Percentiles rank a stretch among this genome's conserved stretches.
phyloP scores from a whole-genome alignment of 2,888 invertebrate species.

The Apamea anceps region DNA sequence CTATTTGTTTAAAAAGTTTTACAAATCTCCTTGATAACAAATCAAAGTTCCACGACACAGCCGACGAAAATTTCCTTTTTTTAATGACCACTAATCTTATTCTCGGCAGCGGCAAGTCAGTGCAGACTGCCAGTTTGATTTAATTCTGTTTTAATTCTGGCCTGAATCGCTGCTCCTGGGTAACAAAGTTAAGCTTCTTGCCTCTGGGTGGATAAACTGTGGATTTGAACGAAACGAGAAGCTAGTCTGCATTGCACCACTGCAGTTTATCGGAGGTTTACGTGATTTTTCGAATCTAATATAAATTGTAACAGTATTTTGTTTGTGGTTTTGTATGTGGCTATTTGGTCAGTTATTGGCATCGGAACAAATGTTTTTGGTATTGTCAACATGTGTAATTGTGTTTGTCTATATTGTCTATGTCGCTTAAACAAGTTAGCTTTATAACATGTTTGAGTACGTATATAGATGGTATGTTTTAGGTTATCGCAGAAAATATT shows the following conservation, averaged over 20 bases:
- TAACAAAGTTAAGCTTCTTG: conserved; percentile 72
- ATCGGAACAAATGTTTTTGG: conserved; percentile 29
- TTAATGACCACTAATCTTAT: conserved; percentile 54
- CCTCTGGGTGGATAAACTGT: conserved; percentile 64
- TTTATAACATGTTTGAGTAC: background rate
- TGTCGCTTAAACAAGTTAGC: background rate
- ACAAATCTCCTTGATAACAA: background rate
- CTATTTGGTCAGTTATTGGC: conserved; percentile 42
- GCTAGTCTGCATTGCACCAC: conserved; percentile 67
- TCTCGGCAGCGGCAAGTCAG: conserved; percentile 52
- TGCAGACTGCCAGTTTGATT: conserved; percentile 65
- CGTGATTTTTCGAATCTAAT: conserved; percentile 59
- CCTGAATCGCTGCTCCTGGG: conserved; percentile 61
- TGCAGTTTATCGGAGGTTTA: conserved; percentile 56
- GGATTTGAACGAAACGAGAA: conserved; percentile 60
- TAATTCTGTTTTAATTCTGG: conserved; percentile 69
- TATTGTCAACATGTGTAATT: conserved; percentile 29
- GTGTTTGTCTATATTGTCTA: background rate
- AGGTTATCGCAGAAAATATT: background rate
- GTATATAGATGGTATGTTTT: background rate
- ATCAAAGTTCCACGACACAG: conserved; percentile 3
- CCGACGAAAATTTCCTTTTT: conserved; percentile 38
- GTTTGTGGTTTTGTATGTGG: conserved; percentile 52
- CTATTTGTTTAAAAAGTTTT: background rate
- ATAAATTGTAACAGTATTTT: conserved; percentile 51